phyloP scores from a whole-genome alignment of 1,140 invertebrate genomes.

The Heterodera carotae region DNA sequence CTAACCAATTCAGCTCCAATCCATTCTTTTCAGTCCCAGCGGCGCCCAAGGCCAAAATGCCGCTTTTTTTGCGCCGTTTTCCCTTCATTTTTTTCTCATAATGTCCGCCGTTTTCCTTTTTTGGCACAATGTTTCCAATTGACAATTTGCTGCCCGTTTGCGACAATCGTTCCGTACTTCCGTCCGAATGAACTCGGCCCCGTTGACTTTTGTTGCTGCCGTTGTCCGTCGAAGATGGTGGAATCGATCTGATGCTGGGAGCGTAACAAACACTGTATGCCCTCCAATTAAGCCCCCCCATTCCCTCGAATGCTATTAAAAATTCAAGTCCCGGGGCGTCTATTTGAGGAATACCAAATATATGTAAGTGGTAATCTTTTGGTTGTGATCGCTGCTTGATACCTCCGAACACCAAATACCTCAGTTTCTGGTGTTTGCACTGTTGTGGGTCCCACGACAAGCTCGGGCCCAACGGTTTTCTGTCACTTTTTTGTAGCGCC shows the following conservation, averaged over 20 bases:
- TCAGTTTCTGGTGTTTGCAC: constrained; percentile 25
- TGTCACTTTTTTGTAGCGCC: constrained; percentile 40
- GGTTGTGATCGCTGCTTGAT: too few relatives aligned
- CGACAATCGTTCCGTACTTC: constrained; percentile 41
- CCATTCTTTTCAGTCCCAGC: constrained; percentile 1
- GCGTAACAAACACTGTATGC: too few relatives aligned
- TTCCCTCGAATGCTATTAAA: too few relatives aligned
- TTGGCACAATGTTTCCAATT: constrained; percentile 11
- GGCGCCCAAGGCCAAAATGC: not conserved
- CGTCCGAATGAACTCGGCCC: constrained; percentile 61
- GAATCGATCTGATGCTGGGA: constrained; percentile 48
- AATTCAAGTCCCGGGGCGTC: too few relatives aligned
- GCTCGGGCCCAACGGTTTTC: constrained; percentile 57
- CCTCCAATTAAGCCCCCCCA: too few relatives aligned
- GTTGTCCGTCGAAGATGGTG: constrained; percentile 34
- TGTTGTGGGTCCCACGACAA: constrained; percentile 65
- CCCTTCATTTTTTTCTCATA: constrained; percentile 36
- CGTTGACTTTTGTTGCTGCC: constrained; percentile 35
- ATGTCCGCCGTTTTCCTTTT: constrained; percentile 2
- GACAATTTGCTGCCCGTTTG: not conserved
- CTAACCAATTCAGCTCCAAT: constrained; percentile 26
- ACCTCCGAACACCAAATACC: too few relatives aligned
- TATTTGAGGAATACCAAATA: too few relatives aligned
- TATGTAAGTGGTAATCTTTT: too few relatives aligned
- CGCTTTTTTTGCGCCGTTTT: constrained; percentile 19